phyloP scores from a whole-genome alignment of 2,113 vertebrate species.

The Sterna hirundo region DNA sequence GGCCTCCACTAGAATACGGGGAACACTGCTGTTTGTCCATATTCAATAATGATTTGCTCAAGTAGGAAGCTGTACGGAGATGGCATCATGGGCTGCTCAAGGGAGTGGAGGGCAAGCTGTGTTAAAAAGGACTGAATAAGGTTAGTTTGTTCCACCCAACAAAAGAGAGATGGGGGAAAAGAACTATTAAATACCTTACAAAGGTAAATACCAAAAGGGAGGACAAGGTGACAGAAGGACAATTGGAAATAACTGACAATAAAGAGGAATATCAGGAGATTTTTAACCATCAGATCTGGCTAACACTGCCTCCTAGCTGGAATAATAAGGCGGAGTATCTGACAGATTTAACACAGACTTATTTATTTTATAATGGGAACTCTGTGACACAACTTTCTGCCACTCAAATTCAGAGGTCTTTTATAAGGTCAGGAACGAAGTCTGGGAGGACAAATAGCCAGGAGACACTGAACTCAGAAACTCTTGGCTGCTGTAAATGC shows the following conservation, averaged over 20 bases:
- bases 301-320: neutral
- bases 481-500: constrained; percentile 33
- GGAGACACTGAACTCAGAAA: neutral
- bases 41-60: neutral
- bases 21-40: neutral
- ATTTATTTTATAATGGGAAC: neutral
- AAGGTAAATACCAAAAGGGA: neutral
- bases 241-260: neutral
- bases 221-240: neutral
- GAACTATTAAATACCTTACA: neutral
- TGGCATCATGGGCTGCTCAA: neutral
- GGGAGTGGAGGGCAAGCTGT: neutral
- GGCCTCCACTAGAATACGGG: neutral
- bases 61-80: neutral
- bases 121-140: neutral
- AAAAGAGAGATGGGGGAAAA: neutral
- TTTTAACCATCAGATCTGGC: neutral
- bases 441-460: neutral
- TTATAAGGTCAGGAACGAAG: neutral
- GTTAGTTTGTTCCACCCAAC: neutral
- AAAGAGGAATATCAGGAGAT: neutral
- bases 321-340: neutral
- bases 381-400: neutral
- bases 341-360: neutral
- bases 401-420: neutral